Evolutionary conservation across 2,113 vertebrate genomes (phyloP), one percentile per base, ranked within the genome.

Genomic region (Pycnonotus jocosus): DNA sequence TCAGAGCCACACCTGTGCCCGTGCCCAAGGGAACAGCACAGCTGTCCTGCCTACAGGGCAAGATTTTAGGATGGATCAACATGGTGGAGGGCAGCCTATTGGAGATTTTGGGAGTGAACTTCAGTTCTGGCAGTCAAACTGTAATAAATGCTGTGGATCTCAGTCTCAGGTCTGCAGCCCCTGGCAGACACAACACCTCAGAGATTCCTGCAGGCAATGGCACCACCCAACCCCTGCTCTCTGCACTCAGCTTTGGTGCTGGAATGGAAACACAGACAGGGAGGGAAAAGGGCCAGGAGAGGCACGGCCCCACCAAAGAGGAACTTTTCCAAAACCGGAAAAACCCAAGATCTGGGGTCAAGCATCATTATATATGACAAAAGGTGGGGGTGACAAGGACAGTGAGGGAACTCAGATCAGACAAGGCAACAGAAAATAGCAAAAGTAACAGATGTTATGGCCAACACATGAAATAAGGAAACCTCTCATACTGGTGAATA

Each of bases 161-260:
- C 53, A 33, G 8, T 33, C 19, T 33, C 19, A 13, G 37, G 5
- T 24, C 57, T 53, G 40, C 48, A 42, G 11, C 47, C 21, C n/a
- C 61, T 37, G 42, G 38, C 1, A 1, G 23, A 9, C n/a, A 25
- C 28, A 80, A 3, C 47, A 19, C 2, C 45, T 7, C 48, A 31
- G 37, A 78, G 37, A 11, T 12, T 37, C 42, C 64, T 70, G 30
- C 60, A 86, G 44, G n/a, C 20, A 58, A 3, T 24, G 22, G 17
- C 35, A 7, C 17, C 21, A 6, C 31, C 38, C 38, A 72, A 0
- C 5, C 10, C 44, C 20, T 57, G 23, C 58, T 1, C 1, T 3
- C 51, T 50, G 7, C 23, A 11, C 11, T 64, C 30, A 37, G 5
- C 50, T 66, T 31, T 40, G 40, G 14, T 48, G 31, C n/a, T 56